Conservation (phyloP, 2,113 vertebrate species). For the Taurulus bubalis region DNA sequence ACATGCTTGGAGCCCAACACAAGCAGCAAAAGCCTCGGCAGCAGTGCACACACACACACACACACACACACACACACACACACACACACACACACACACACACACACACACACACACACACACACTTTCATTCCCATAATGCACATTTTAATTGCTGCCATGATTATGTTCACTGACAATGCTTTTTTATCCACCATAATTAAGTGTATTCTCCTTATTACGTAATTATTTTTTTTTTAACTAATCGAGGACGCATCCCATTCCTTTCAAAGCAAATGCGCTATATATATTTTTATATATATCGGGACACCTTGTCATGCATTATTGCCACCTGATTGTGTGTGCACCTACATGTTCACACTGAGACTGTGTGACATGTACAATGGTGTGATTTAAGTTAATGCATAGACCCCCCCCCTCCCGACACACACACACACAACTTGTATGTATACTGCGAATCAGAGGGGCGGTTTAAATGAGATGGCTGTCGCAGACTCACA, state of each 20-base stretch:
- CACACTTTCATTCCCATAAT: neutral
- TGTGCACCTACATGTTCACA: neutral
- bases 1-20: conserved; percentile 36
- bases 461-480: conserved; percentile 33
- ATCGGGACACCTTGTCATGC: too few relatives aligned
- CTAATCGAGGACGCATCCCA: too few relatives aligned
- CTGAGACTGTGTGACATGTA: neutral
- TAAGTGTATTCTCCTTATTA: neutral
- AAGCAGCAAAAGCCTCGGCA: conserved; percentile 35
- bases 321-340: neutral
- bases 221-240: neutral
- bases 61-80: neutral
- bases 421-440: conserved; percentile 7
- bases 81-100: neutral
- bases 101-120: neutral
- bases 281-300: too few relatives aligned
- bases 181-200: too few relatives aligned
- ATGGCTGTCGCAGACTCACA: conserved; percentile 48
- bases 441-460: neutral
- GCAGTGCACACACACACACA: conserved; percentile 7
- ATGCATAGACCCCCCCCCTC: neutral
- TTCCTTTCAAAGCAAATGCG: neutral
- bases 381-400: neutral
- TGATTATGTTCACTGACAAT: neutral
- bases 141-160: neutral